Base-by-base conservation (phyloP, 1,140 invertebrate genomes). In the Hyles vespertilio region DNA sequence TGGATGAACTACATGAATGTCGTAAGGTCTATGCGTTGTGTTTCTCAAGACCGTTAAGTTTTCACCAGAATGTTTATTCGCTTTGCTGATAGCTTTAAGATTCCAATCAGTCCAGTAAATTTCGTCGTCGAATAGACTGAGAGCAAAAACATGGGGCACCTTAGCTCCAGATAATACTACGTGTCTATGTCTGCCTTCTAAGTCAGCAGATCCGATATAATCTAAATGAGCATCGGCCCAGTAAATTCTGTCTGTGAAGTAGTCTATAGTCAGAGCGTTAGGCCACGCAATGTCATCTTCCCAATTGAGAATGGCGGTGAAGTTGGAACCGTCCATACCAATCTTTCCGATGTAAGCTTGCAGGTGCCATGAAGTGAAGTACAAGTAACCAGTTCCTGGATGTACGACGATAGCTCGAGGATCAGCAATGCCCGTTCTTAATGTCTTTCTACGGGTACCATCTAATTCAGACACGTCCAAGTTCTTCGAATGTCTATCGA, bases 31-130 rank as follows among this genome's bases (percentile, higher is more conserved):
- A 85, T 99, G 98, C 0, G 98, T 98, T 0, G 97, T 98, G 71
- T 98, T 98, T 56, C 97, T 84, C 0, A 99, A 77, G 2, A 96
- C 89, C n/a, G 91, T 92, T 4, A 96, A 87, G 67, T 96, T 93
- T 53, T 91, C 90, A 45, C 96, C 97, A 5, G 94, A 96, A 77
- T 96, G 97, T 84, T 98, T 98, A 59, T 98, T 95, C 0, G 96
- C 96, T 61, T 93, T 92, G 50, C 93, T 93, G 43, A 97, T 95
- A 0, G 94, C 94, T 82, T 98, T 98, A 12, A 98, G 82, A 79
- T 99, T 99, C 98, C 98, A 99, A 79, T 99, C 98, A 3, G 98
- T 98, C 97, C 98, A 99, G 88, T 96, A 99, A 5, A 99, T 93
- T 67, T 93, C 94, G 75, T 99, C 97, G 69, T 98, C 97, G 84